Conservation (phyloP, 1,140 invertebrate species). For the Cyclina sinensis region DNA sequence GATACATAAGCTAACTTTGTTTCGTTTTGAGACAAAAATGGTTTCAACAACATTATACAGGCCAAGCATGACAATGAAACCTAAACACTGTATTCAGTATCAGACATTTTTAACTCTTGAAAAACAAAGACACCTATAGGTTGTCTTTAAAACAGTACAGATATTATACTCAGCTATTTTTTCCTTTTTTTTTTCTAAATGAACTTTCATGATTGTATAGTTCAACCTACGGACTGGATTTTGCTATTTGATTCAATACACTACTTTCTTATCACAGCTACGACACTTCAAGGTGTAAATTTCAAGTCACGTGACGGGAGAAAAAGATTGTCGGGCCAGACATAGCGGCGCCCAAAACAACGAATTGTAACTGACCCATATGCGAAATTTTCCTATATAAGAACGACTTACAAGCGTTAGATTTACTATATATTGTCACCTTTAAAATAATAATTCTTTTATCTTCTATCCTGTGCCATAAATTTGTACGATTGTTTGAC, state of each 20-base stretch:
- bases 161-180: too few species aligned
- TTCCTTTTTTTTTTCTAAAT: too few species aligned
- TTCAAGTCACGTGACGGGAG: constrained; percentile 44
- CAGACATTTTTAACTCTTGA: too few species aligned
- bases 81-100: too few species aligned
- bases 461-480: neutral
- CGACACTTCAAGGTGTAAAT: constrained; percentile 54
- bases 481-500: neutral
- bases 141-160: too few species aligned
- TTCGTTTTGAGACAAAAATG: too few species aligned
- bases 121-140: too few species aligned
- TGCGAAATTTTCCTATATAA: constrained; percentile 8
- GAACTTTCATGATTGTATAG: too few species aligned
- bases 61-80: too few species aligned
- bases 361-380: constrained; percentile 45
- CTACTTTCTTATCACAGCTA: constrained; percentile 15
- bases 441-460: neutral
- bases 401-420: neutral
- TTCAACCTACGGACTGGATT: neutral
- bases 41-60: too few species aligned
- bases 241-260: neutral
- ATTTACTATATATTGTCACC: neutral
- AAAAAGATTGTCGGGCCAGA: constrained; percentile 57
- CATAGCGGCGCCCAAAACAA: constrained; percentile 51
- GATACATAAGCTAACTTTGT: too few species aligned